Evolutionary conservation across 1,140 invertebrate species (phyloP).

Genomic region (Lasaia peninsularis): DNA sequence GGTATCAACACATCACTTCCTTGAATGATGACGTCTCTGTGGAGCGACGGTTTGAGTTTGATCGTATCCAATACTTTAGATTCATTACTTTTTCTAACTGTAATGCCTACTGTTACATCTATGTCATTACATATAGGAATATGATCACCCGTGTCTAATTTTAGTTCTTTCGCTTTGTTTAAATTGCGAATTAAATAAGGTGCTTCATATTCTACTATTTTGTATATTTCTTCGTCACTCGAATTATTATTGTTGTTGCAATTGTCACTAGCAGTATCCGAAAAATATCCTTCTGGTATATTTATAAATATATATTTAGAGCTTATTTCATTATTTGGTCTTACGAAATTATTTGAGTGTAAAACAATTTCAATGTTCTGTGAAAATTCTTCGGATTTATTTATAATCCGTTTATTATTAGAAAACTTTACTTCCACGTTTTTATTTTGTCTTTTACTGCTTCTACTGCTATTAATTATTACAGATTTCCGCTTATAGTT

Average conservation of each 20-base stretch:
- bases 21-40: conserved; percentile 42
- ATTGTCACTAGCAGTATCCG: conserved; percentile 37
- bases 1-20: conserved; percentile 38
- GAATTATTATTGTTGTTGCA: conserved; percentile 23
- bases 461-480: background rate
- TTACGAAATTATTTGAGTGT: conserved; percentile 36
- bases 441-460: conserved; percentile 7
- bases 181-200: conserved; percentile 25
- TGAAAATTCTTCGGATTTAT: conserved; percentile 42
- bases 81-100: conserved; percentile 25
- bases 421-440: conserved; percentile 35
- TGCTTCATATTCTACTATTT: conserved; percentile 58
- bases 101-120: conserved; percentile 30
- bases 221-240: conserved; percentile 59
- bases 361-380: conserved; percentile 48
- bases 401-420: conserved; percentile 42
- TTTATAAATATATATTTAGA: conserved; percentile 51
- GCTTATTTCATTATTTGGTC: conserved; percentile 28
- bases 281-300: conserved; percentile 51
- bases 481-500: background rate
- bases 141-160: conserved; percentile 30
- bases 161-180: conserved; percentile 24
- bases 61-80: conserved; percentile 28
- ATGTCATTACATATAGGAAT: conserved; percentile 26
- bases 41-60: conserved; percentile 24